Percentiles rank a stretch among this genome's conserved stretches.
Evolutionary conservation across 1,140 invertebrate genomes (phyloP).

Genomic region (Drosophila albomicans): DNA sequence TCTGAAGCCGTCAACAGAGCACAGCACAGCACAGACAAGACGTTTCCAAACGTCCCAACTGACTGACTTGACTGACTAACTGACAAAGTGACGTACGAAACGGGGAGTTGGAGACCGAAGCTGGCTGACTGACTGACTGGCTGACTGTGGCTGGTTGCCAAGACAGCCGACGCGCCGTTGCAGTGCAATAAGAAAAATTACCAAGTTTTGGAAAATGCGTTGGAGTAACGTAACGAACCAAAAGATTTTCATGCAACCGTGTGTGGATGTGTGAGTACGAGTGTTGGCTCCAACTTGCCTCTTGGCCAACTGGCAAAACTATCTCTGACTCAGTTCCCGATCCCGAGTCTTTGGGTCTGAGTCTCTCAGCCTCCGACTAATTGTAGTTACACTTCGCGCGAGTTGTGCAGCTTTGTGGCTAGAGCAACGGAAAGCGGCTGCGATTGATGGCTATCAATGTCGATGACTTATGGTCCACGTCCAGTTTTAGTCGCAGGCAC

Average conservation of each 20-base stretch:
- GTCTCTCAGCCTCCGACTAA: conserved; percentile 67
- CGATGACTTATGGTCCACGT: conserved; percentile 72
- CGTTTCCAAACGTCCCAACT: conserved; percentile 22
- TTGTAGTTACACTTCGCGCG: conserved; percentile 78
- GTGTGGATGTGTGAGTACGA: conserved; percentile 14
- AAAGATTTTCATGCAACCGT: conserved; percentile 61
- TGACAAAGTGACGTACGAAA: conserved; percentile 61
- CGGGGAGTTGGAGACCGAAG: conserved; percentile 22
- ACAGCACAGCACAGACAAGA: conserved; percentile 26
- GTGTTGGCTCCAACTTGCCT: conserved; percentile 40
- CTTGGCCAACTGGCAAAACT: conserved; percentile 26
- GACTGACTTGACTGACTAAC: conserved; percentile 46
- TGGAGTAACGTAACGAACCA: conserved; percentile 68
- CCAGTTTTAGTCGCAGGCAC: conserved; percentile 29
- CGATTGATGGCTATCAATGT: conserved; percentile 84
- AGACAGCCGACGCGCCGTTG: conserved; percentile 55
- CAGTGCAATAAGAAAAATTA: conserved; percentile 70
- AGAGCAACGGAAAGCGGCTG: conserved; percentile 61
- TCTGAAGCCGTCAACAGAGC: conserved; percentile 34
- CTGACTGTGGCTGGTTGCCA: conserved; percentile 47
- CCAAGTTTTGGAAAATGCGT: conserved; percentile 80
- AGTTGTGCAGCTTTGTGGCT: conserved; percentile 21
- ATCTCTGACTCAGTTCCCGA: conserved; percentile 10
- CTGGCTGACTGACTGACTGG: too few relatives aligned
- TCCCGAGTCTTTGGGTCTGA: conserved; percentile 2